These are phyloP conservation scores for Noctuana brunneofusca DNA, from an alignment of 2,888 invertebrate genomes.

Conservation along the genomic window DNA sequence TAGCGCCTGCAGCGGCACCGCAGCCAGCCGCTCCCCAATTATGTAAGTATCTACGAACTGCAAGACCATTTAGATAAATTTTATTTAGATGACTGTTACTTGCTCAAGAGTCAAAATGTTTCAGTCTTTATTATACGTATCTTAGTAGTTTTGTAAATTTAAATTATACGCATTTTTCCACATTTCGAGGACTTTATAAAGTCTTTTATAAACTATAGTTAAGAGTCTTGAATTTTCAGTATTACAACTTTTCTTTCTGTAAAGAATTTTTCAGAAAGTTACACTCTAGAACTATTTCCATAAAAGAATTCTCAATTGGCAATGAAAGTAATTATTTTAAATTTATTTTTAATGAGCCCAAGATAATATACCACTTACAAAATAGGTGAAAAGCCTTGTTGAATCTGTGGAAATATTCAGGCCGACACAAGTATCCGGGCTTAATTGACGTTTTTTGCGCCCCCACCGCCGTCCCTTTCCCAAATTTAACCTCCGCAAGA, in stretches of 20 bases:
- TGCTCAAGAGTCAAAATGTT: too few species aligned
- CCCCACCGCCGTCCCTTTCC: slow-evolving; percentile 45
- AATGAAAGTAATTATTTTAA: neutral
- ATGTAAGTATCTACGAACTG: slow-evolving; percentile 59
- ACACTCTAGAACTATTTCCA: too few species aligned
- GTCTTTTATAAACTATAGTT: too few species aligned
- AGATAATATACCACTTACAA: slow-evolving; percentile 18
- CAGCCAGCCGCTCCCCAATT: slow-evolving; percentile 66
- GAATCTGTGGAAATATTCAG: slow-evolving; percentile 34
- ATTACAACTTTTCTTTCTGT: too few species aligned
- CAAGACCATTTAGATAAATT: too few species aligned
- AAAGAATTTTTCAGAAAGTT: too few species aligned
- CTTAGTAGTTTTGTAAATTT: too few species aligned
- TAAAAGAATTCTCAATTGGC: neutral
- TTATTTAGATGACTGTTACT: too few species aligned
- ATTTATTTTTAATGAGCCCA: slow-evolving; percentile 9
- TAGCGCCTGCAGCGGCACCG: slow-evolving; percentile 73
- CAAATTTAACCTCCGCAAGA: slow-evolving; percentile 51
- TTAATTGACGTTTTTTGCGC: slow-evolving; percentile 57
- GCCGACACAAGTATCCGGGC: slow-evolving; percentile 43
- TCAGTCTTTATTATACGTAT: too few species aligned
- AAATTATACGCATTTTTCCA: too few species aligned
- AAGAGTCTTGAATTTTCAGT: too few species aligned
- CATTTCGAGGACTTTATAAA: too few species aligned
- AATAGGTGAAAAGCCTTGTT: slow-evolving; percentile 29